Percentiles rank a stretch among this genome's conserved stretches.
phyloP scores from a whole-genome alignment of 1,140 invertebrate genomes.

The Bombus waltoni region DNA sequence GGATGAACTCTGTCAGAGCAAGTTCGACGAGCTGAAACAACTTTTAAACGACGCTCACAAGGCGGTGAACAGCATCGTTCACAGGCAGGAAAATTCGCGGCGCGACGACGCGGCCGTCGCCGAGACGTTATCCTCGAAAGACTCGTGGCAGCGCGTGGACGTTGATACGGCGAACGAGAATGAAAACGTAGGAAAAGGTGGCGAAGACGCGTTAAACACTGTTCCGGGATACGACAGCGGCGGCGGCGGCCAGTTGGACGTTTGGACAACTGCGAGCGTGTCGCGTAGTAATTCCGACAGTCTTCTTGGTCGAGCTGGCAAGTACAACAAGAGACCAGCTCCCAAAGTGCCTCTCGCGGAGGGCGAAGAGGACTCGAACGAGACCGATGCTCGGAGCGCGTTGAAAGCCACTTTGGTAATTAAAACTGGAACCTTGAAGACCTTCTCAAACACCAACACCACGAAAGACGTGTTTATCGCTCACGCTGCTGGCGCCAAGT shows the following conservation, averaged over 20 bases:
- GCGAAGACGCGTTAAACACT: not conserved
- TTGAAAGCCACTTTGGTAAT: slow-evolving; percentile 78
- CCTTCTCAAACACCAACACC: slow-evolving; percentile 66
- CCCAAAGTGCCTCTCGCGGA: slow-evolving; percentile 69
- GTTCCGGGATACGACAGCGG: not conserved
- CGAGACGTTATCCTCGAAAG: not conserved
- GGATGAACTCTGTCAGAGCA: slow-evolving; percentile 70
- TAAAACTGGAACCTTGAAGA: slow-evolving; percentile 77
- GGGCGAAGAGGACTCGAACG: slow-evolving; percentile 50
- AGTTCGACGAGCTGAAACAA: slow-evolving; percentile 74
- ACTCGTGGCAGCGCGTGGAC: too few relatives aligned
- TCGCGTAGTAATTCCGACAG: slow-evolving; percentile 66
- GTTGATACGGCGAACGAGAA: not conserved
- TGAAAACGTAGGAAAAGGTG: not conserved
- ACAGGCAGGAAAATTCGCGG: slow-evolving; percentile 64
- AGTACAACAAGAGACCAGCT: slow-evolving; percentile 80
- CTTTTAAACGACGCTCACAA: slow-evolving; percentile 71
- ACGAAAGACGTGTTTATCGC: slow-evolving; percentile 68
- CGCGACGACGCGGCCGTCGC: not conserved
- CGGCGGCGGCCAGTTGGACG: slow-evolving; percentile 22
- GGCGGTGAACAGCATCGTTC: slow-evolving; percentile 69
- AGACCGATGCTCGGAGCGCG: slow-evolving; percentile 63
- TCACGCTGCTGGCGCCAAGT: slow-evolving; percentile 40
- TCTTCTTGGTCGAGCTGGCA: slow-evolving; percentile 74
- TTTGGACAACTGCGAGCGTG: slow-evolving; percentile 54